Evolutionary conservation across 2,888 invertebrate species (phyloP).

Genomic region (Drosophila rubida): DNA sequence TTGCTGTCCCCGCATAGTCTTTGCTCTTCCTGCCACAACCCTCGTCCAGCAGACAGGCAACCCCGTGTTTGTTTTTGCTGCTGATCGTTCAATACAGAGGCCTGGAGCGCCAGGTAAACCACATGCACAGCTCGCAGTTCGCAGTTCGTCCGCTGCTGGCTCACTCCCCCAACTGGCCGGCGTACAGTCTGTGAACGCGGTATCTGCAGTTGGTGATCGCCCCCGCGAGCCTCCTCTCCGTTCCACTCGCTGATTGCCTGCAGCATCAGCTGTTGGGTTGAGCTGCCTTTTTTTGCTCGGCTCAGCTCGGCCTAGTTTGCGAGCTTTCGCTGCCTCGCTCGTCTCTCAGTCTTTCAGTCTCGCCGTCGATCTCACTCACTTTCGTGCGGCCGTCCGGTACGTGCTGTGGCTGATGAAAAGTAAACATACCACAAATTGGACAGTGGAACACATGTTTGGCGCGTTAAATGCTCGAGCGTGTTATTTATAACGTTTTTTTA

Average conservation of each 20-base stretch:
- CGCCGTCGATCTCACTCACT: too few species aligned
- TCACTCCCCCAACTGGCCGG: slow-evolving; percentile 9
- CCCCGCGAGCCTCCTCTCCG: slow-evolving; percentile 18
- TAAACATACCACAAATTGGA: slow-evolving; percentile 81
- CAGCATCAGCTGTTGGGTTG: slow-evolving; percentile 20
- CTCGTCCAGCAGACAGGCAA: slow-evolving; percentile 54
- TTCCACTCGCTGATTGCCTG: slow-evolving; percentile 3
- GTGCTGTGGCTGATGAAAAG: slow-evolving; percentile 68
- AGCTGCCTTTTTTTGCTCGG: too few species aligned
- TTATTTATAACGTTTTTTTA: slow-evolving; percentile 79
- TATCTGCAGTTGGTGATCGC: slow-evolving; percentile 67
- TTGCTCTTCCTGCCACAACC: slow-evolving; percentile 31
- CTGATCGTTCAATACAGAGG: slow-evolving; percentile 67
- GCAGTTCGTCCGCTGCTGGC: slow-evolving; percentile 6
- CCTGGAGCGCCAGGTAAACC: slow-evolving; percentile 76
- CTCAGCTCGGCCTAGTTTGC: slow-evolving; percentile 20
- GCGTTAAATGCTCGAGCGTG: slow-evolving; percentile 81
- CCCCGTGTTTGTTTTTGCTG: slow-evolving; percentile 51
- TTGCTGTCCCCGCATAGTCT: slow-evolving; percentile 30
- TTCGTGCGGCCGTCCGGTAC: not conserved
- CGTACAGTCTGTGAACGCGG: slow-evolving; percentile 16
- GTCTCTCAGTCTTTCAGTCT: not conserved
- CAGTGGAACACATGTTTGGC: slow-evolving; percentile 82
- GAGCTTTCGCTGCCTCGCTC: not conserved
- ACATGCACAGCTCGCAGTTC: slow-evolving; percentile 17